Conservation (phyloP, 2,797 vertebrate genomes). For the Acanthurus tractus region DNA sequence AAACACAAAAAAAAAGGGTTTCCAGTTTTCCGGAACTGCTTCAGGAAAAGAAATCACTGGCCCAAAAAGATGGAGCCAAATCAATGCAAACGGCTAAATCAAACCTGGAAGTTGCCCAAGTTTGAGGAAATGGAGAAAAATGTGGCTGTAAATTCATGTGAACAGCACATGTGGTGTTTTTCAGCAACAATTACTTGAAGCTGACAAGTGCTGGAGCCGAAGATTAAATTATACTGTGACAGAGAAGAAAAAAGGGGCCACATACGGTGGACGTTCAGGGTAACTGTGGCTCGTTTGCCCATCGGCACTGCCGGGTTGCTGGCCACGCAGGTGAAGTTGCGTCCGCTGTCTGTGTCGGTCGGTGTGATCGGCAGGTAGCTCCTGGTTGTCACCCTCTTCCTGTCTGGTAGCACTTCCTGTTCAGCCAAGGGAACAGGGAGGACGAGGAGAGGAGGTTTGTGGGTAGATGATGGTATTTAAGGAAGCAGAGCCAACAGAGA, state of each 20-base stretch:
- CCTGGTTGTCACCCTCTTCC: conserved; percentile 92
- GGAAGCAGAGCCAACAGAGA: not conserved
- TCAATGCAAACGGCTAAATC: conserved; percentile 18
- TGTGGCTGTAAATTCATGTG: conserved; percentile 12
- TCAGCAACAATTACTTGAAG: not conserved
- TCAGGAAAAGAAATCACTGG: no score
- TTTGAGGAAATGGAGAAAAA: conserved; percentile 14
- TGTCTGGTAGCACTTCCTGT: conserved; percentile 91
- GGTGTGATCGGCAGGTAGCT: conserved; percentile 92
- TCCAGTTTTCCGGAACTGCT: conserved; percentile 7
- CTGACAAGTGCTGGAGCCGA: not conserved
- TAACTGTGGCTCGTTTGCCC: conserved; percentile 89
- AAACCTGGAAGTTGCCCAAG: conserved; percentile 19
- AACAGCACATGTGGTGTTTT: conserved; percentile 14
- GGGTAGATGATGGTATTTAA: not conserved
- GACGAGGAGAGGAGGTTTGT: not conserved
- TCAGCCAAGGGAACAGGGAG: rapidly evolving
- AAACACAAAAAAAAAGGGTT: conserved; percentile 14
- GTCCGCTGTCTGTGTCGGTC: conserved; percentile 90
- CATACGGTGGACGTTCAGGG: conserved; percentile 94
- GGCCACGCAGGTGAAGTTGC: conserved; percentile 91
- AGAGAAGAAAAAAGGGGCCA: not conserved
- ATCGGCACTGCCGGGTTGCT: conserved; percentile 90
- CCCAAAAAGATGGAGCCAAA: conserved; percentile 7
- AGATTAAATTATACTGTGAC: conserved; percentile 9